Evolutionary conservation across 2,888 invertebrate species (phyloP).

Genomic region (Apodemia mormo): DNA sequence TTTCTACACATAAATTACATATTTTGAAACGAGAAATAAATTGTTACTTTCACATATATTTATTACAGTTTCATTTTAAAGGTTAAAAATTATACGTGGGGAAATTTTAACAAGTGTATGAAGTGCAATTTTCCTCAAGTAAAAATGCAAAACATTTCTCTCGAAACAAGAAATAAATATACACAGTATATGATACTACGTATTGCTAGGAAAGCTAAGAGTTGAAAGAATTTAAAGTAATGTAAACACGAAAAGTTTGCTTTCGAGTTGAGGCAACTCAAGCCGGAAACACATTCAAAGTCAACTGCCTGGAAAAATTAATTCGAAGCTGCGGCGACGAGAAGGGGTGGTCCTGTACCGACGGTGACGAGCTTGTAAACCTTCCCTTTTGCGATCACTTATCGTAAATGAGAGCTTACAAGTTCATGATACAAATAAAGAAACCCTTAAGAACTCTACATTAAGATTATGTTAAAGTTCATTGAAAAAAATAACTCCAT

Average conservation of each 20-base stretch:
- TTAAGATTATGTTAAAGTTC: not conserved
- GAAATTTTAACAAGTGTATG: conserved; percentile 43
- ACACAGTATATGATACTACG: conserved; percentile 60
- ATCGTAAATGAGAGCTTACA: conserved; percentile 25
- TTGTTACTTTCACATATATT: conserved; percentile 26
- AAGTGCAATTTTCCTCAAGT: conserved; percentile 45
- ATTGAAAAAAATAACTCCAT: not conserved
- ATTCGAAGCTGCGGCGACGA: conserved; percentile 66
- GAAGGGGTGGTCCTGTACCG: conserved; percentile 31
- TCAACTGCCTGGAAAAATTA: conserved; percentile 80
- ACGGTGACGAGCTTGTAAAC: conserved; percentile 32
- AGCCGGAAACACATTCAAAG: conserved; percentile 75
- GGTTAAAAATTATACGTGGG: conserved; percentile 34
- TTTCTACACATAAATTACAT: too few relatives aligned
- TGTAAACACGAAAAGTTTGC: conserved; percentile 78
- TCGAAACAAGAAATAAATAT: conserved; percentile 53
- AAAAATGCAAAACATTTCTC: conserved; percentile 46
- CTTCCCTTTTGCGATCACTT: conserved; percentile 36
- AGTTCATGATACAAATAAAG: not conserved
- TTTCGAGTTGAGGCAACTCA: conserved; percentile 73
- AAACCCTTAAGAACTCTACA: not conserved
- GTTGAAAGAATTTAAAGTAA: conserved; percentile 75
- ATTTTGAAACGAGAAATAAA: not conserved
- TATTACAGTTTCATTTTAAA: conserved; percentile 35
- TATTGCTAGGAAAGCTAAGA: conserved; percentile 67